Percentiles rank a stretch among this genome's conserved stretches.
These are phyloP conservation scores for Oikopleura dioica DNA, from an alignment of 23 tunicate genomes.

Conservation along the genomic window DNA sequence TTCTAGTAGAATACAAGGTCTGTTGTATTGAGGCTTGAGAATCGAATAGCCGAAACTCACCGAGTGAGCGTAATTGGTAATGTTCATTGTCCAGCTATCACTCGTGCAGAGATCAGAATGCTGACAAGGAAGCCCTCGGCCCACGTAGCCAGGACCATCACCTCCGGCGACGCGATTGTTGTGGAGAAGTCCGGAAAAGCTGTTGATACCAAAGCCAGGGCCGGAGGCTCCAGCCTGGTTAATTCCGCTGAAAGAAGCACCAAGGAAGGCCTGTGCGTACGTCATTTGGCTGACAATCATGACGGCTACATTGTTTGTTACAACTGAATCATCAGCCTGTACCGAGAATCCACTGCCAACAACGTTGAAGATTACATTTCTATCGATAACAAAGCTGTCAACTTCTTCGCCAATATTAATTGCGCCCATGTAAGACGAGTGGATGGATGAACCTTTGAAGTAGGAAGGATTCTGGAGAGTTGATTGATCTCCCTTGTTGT, in stretches of 20 bases:
- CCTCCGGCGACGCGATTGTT: background rate
- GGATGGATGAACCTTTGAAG: background rate
- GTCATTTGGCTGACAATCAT: too few relatives aligned
- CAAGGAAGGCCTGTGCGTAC: too few relatives aligned
- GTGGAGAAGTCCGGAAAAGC: too few relatives aligned
- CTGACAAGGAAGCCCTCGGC: background rate
- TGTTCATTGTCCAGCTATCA: background rate
- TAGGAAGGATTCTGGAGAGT: background rate
- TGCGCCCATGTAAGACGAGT: background rate
- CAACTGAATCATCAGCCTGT: background rate
- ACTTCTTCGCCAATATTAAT: background rate
- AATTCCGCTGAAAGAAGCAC: too few relatives aligned
- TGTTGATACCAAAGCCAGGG: too few relatives aligned
- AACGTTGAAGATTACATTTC: background rate
- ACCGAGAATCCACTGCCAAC: background rate
- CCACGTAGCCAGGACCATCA: background rate
- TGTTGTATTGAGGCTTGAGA: background rate
- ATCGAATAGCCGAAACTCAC: background rate
- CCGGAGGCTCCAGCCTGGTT: too few relatives aligned
- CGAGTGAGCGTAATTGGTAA: background rate
- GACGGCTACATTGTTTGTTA: background rate
- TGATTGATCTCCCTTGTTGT: background rate
- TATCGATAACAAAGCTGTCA: background rate
- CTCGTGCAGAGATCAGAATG: background rate
- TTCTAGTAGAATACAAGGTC: background rate